Evolutionary conservation across 2,797 vertebrate genomes (phyloP), one percentile per base, ranked within the genome.

Genomic region (Schizopygopsis malacanthus): DNA sequence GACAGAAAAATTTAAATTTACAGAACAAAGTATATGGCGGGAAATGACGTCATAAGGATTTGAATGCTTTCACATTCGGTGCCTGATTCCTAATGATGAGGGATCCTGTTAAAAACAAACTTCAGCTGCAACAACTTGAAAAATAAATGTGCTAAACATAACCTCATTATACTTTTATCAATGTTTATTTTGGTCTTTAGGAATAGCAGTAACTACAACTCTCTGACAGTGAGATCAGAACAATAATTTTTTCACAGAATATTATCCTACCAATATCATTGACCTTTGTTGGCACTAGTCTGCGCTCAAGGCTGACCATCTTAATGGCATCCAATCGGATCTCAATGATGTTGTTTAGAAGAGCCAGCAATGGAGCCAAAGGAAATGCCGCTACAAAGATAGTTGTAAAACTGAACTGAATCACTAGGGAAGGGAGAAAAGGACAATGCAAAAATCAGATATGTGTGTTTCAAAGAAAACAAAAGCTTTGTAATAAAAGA

Each of bases 321-420:
- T 99, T 99, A 88, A 97, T 96, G 89, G 98, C 97, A 0, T 99
- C 98, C 93, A 97, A 85, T 6, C 96, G 97, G 89, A 99, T 97
- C 94, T 99, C 97, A 0, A 98, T 87, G 33, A 98, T 0, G 81
- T 99, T 99, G 91, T 97, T 99, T 76, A 96, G 33, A 86, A 98
- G 94, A 0, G 98, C 98, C 20, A 99, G 93, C 33, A 99, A 90
- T 0, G 98, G 98, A 43, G 98, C 98, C 0, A 99, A 95, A 6
- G 98, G 98, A 88, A 99, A 99, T 6, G 98, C 98, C 0, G 98
- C 97, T 75, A 98, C 98, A 0, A 99, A 99, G 86, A 98, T 97
- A 88, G 98, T 99, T 86, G 98, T 99, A 89, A 98, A 99, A 93
- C 98, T 97, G 70, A 98, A 99, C 93, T 99, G 98, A 90, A 98